Evolutionary conservation across 2,113 vertebrate genomes (phyloP), one percentile per base, ranked within the genome.

Genomic region (Labrus mixtus): DNA sequence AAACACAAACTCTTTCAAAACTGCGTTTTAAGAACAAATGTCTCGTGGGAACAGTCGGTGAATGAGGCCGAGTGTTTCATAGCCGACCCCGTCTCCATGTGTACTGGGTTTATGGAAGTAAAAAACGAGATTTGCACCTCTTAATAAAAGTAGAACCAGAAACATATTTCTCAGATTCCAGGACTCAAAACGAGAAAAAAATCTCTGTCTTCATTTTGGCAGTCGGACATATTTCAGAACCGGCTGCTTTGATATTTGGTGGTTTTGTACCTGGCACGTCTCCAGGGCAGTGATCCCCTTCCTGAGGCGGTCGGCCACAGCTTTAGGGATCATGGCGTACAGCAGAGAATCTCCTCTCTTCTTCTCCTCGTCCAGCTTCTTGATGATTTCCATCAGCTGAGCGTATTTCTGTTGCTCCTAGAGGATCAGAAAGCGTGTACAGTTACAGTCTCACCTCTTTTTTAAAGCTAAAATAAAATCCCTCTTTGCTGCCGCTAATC

Each of bases 261-360:
- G 4, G 59, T 67, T 72, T 54, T 23, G 46, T 88, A 95, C 92
- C 93, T 94, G 93, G 72, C 93, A 95, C 1, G 92, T 94, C 73
- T 95, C 92, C 76, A 92, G 84, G 0, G 93, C 92, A 0, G 92
- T 93, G 79, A 94, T 92, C 36, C 94, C 91, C 74, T 95, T 95
- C 71, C 93, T 75, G 20, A 94, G 91, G 29, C 83, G 87, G 83
- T 94, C 93, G 10, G 94, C 93, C 76, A 93, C 88, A 17, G 92
- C 91, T 89, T 94, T 94, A 16, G 90, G 89, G 68, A 94, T 95
- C 94, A 95, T 94, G 80, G 92, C 92, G 6, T 94, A 95, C 37
- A 95, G 87, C 72, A 94, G 79, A 5, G 92, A 94, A 72, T 95
- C 92, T 0, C 91, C 61, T 66, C 93, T 90, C 68, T 94, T 95